Conservation (phyloP, 2,888 invertebrate genomes). For the Microctonus hyperodae region DNA sequence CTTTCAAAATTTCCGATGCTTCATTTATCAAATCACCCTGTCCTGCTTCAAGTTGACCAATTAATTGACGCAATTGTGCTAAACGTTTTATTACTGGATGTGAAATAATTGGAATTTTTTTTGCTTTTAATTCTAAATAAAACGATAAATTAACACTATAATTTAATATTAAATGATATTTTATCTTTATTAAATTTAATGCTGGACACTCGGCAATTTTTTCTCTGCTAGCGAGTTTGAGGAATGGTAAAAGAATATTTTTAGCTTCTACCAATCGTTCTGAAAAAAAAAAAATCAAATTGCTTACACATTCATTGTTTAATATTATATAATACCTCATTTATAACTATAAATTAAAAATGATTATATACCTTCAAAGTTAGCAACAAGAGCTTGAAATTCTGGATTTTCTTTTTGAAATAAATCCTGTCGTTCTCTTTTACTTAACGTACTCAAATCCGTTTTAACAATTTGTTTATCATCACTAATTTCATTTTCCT, state of each 20-base stretch:
- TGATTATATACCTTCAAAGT: slow-evolving; percentile 73
- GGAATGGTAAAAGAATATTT: slow-evolving; percentile 72
- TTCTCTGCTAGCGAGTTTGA: slow-evolving; percentile 70
- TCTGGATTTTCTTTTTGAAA: slow-evolving; percentile 89
- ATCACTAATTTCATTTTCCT: slow-evolving; percentile 40
- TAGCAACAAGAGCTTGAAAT: slow-evolving; percentile 77
- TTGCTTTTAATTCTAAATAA: slow-evolving; percentile 84
- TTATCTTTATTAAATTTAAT: slow-evolving; percentile 75
- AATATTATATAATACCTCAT: neutral
- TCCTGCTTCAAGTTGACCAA: slow-evolving; percentile 76
- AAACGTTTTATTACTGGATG: slow-evolving; percentile 92
- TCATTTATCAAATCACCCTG: slow-evolving; percentile 75
- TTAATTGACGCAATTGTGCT: slow-evolving; percentile 79
- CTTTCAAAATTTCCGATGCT: slow-evolving; percentile 69
- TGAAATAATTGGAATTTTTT: slow-evolving; percentile 73
- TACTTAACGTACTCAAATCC: slow-evolving; percentile 78
- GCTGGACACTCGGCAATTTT: slow-evolving; percentile 72
- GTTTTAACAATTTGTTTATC: slow-evolving; percentile 70
- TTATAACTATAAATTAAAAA: neutral
- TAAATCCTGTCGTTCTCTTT: slow-evolving; percentile 78
- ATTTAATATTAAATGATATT: slow-evolving; percentile 75
- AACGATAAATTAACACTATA: slow-evolving; percentile 88
- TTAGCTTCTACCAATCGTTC: slow-evolving; percentile 70
- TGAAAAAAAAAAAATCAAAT: slow-evolving; percentile 34
- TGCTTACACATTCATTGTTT: neutral